Evolutionary conservation across 2,888 invertebrate species (phyloP), one percentile per base, ranked within the genome.

Genomic region (Synergus umbraculus): DNA sequence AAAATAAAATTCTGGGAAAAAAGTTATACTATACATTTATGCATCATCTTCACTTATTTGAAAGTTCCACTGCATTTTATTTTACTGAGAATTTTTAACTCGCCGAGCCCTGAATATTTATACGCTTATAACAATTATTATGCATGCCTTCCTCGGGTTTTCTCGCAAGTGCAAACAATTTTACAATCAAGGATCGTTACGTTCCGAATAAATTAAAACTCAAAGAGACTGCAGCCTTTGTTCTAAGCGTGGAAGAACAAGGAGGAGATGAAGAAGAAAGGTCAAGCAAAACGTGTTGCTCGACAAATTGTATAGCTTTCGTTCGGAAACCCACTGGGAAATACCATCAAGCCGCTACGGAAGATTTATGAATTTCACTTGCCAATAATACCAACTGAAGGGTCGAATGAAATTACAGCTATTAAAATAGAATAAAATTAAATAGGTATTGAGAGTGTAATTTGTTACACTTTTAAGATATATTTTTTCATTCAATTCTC

Each of bases 311-410:
- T 54, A 54, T n/a, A 54, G 54, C 54, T n/a, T 54, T n/a, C 54
- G n/a, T 54, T 54, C n/a, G 2, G 54, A 54, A 9, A n/a, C 9
- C 54, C n/a, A 54, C 54, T 64, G 46, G 65, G 44, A 73, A 64
- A 80, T 80, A 41, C 58, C 65, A 65, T 69, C 69, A 69, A 80
- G 77, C 37, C 69, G 69, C 15, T 78, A 43, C 44, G 43, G 44
- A 78, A 79, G 29, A 79, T 73, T 81, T 83, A 82, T 83, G 86
- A 85, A 85, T 85, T 85, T 85, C 83, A 79, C 81, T 79, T 78
- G 77, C 77, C 54, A 54, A 54, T 54, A n/a, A 2, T 54, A n/a
- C n/a, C 9, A n/a, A 54, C 2, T n/a, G 9, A n/a, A 54, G n/a
- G 54, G 54, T 54, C 9, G 15, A 54, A 54, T 54, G 54, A 2